These are phyloP conservation scores for Linyphia triangularis DNA, from an alignment of 2,888 invertebrate genomes.

Conservation along the genomic window DNA sequence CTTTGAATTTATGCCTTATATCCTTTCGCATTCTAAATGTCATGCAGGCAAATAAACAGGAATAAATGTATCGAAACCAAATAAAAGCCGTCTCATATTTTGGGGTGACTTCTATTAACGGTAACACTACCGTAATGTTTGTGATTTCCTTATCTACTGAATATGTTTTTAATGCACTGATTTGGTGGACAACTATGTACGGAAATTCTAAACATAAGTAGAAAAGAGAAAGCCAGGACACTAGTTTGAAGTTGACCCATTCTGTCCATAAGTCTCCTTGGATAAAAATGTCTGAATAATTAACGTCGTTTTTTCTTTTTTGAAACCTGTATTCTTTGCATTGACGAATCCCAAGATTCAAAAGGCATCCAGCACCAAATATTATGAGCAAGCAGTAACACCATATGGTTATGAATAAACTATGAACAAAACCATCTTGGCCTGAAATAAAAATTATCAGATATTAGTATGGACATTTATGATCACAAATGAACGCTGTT, in stretches of 20 bases:
- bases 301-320: conserved; percentile 47
- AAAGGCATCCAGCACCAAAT: conserved; percentile 71
- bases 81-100: conserved; percentile 77
- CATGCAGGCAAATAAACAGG: conserved; percentile 76
- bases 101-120: conserved; percentile 2
- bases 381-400: conserved; percentile 76
- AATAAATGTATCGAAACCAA: conserved; percentile 77
- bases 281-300: conserved; percentile 51
- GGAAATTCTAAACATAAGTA: conserved; percentile 63
- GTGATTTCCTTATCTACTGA: not conserved
- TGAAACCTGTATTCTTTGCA: conserved; percentile 64
- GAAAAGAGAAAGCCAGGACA: conserved; percentile 44
- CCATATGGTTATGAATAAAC: conserved; percentile 75
- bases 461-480: too few species aligned
- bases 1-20: conserved; percentile 77
- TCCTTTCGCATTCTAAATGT: conserved; percentile 77
- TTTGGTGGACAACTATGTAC: conserved; percentile 62
- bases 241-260: conserved; percentile 68
- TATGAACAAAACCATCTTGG: conserved; percentile 75
- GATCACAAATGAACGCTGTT: too few species aligned
- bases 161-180: conserved; percentile 28
- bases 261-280: conserved; percentile 71
- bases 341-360: conserved; percentile 41
- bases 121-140: conserved; percentile 4
- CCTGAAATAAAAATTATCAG: conserved; percentile 28